Percentiles rank a stretch among this genome's conserved stretches.
phyloP scores from a whole-genome alignment of 2,797 vertebrate species.

The Tenualosa ilisha region DNA sequence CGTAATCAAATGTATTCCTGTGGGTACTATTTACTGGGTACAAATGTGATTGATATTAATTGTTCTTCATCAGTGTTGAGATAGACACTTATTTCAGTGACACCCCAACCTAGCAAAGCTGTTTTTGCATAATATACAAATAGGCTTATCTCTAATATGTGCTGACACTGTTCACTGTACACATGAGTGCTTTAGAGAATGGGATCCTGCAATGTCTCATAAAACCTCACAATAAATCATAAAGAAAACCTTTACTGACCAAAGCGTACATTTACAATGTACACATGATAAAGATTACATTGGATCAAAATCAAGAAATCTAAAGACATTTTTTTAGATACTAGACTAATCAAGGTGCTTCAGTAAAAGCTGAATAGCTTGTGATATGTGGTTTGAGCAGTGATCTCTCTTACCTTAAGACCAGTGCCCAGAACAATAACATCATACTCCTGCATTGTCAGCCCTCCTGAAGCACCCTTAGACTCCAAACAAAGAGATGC shows the following conservation, averaged over 20 bases:
- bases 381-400: background rate
- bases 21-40: background rate
- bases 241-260: too few relatives aligned
- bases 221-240: too few relatives aligned
- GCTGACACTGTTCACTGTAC: too few relatives aligned
- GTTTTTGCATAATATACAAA: too few relatives aligned
- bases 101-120: too few relatives aligned
- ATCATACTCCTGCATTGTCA: constrained; percentile 74
- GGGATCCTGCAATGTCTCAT: too few relatives aligned
- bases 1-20: background rate
- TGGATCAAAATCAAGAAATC: background rate
- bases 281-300: background rate
- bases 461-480: constrained; percentile 21
- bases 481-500: background rate
- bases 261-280: background rate
- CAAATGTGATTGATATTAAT: background rate
- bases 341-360: background rate
- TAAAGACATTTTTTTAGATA: background rate
- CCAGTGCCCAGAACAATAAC: constrained; percentile 78
- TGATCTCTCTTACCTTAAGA: constrained; percentile 71
- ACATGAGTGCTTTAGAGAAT: too few relatives aligned
- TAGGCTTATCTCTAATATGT: too few relatives aligned
- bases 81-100: too few relatives aligned
- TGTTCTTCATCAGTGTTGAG: too few relatives aligned
- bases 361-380: background rate